Conservation (phyloP, 2,888 invertebrate genomes). For the Mimumesa dahlbomi region DNA sequence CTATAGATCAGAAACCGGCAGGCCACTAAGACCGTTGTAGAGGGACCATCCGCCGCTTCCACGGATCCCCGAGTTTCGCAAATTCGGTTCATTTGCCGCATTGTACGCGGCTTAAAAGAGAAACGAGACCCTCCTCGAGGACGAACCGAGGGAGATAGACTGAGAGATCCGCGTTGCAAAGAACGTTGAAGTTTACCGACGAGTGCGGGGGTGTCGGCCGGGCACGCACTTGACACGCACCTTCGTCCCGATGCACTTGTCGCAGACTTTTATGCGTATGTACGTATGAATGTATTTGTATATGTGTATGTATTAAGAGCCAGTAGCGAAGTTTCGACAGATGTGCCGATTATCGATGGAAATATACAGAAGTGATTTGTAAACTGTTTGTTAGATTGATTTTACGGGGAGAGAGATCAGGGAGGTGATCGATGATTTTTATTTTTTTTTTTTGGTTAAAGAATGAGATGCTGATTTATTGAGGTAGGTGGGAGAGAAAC, state of each 20-base stretch:
- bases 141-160: constrained; percentile 46
- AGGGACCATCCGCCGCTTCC: constrained; percentile 56
- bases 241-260: constrained; percentile 48
- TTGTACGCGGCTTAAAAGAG: constrained; percentile 77
- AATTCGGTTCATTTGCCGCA: constrained; percentile 80
- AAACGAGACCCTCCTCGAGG: constrained; percentile 75
- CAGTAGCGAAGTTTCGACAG: too few species aligned
- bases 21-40: constrained; percentile 71
- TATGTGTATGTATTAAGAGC: too few species aligned
- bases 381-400: too few species aligned
- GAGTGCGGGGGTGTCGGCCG: constrained; percentile 52
- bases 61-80: constrained; percentile 75
- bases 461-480: too few species aligned
- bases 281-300: too few species aligned
- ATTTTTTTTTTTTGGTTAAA: too few species aligned
- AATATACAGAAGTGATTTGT: too few species aligned
- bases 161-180: constrained; percentile 73
- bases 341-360: too few species aligned
- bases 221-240: constrained; percentile 49
- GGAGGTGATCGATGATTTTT: too few species aligned
- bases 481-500: too few species aligned
- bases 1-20: constrained; percentile 65
- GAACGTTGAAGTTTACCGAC: constrained; percentile 79
- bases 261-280: too few species aligned
- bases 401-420: too few species aligned